Evolutionary conservation across 2,797 vertebrate species (phyloP).

Genomic region (Ptychobarbus kaznakovi): DNA sequence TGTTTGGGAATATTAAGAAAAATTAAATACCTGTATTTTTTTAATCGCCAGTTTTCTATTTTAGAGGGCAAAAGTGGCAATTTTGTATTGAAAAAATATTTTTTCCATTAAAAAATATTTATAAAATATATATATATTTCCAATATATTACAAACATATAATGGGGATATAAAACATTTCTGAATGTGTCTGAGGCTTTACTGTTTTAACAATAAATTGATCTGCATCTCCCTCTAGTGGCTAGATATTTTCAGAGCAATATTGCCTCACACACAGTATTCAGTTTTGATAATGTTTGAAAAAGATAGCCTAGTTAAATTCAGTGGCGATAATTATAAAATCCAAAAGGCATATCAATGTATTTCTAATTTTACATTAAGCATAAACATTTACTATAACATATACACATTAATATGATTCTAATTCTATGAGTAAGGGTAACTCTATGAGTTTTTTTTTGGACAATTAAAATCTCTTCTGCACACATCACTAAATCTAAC

Average conservation of each 20-base stretch:
- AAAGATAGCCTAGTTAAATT: not conserved
- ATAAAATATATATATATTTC: not conserved
- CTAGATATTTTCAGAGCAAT: not conserved
- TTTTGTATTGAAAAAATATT: too few species aligned
- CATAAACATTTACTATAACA: not conserved
- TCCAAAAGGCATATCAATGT: not conserved
- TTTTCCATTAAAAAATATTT: too few species aligned
- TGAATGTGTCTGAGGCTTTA: not conserved
- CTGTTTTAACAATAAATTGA: not conserved
- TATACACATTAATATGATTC: not conserved
- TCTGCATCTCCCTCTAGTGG: conserved; percentile 71
- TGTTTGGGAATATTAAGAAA: not conserved
- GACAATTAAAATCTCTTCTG: not conserved
- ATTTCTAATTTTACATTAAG: not conserved
- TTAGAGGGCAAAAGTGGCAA: too few species aligned
- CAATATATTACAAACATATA: not conserved
- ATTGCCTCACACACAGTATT: not conserved
- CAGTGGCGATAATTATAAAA: not conserved
- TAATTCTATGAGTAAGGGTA: not conserved
- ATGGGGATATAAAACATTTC: not conserved
- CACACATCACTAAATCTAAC: not conserved
- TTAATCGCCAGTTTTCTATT: too few species aligned
- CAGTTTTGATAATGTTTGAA: not conserved
- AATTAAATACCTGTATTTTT: not conserved
- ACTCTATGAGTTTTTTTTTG: too few species aligned